Evolutionary conservation across 1,140 invertebrate genomes (phyloP), one percentile per base, ranked within the genome.

Genomic region (Anastatus disparis): DNA sequence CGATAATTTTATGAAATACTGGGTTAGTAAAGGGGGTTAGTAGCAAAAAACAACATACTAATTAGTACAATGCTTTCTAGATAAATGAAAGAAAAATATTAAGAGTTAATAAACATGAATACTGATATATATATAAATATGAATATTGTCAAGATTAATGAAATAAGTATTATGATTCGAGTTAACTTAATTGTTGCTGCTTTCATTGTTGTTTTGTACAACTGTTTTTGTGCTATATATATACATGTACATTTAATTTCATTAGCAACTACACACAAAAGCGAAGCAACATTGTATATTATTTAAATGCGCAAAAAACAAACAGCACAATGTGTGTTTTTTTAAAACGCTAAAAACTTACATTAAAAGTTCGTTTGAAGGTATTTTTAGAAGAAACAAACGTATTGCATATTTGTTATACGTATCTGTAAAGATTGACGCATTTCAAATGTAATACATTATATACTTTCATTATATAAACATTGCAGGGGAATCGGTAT

Each of bases 361-460:
- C 66, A 59, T 62, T 46, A 53, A 71, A 56, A n/a, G n/a, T 59
- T 66, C 17, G 38, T 65, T 55, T 65, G 59, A 35, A 65, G 59
- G 46, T 58, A 71, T 38, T 63, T n/a, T 70, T 64, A 70, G 62
- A 70, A 63, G 61, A 48, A 64, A 64, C 52, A 64, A 71, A 71
- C 61, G 29, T 71, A 71, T 64, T 50, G 17, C 24, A 48, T 71
- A 58, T 48, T 71, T 65, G 53, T 64, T 58, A 48, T 64, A 58
- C 26, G 50, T 64, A 71, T 71, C 69, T 71, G 61, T 27, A 71
- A 71, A 64, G 46, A 71, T 64, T 15, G 38, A 64, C 55, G 61
- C 52, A 58, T 56, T 64, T 64, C 38, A 70, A 64, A 70, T 68
- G 29, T 59, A 59, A 48, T 63, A 62, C 27, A 63, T 42, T 9